Base-by-base conservation (phyloP, 2,113 vertebrate genomes). In the Spheniscus mendiculus region DNA sequence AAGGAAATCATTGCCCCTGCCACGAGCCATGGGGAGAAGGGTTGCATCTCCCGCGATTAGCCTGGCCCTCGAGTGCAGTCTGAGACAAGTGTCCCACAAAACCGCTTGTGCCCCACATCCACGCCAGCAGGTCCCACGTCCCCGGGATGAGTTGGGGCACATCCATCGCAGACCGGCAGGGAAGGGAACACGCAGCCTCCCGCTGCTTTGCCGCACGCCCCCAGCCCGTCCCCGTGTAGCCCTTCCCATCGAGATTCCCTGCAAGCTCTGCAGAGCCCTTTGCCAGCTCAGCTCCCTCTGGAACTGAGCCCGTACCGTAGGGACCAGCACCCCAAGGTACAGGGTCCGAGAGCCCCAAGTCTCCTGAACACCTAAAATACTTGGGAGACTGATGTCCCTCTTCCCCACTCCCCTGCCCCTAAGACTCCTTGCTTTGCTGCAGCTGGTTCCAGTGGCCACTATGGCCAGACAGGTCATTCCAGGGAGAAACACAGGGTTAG, bases 31-130 rank as follows among this genome's bases (percentile, higher is more conserved):
- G 55, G 49, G 83, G 61, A 70, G 7, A 11, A 32, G 65, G 70
- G 72, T 10, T 15, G 5, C 34, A 5, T 3, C 30, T 38, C 34
- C 83, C 3, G 0, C 0, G 1, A 4, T 34, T 23, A 30, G 38
- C 53, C 59, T 2, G 2, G 49, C 16, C 61, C 69, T 34, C 1
- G 2, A 13, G 38, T 12, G 23, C 45, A 12, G 12, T 47, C 5
- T n/a, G 67, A 42, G 82, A 77, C 2, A 0, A 25, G 6, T 0
- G 13, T 70, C 80, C 71, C 56, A 18, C 19, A 10, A 10, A 23
- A 10, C 11, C 1, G 4, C 66, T 19, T 0, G 0, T 15, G 26
- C 11, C 44, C 55, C 58, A 16, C 0, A 0, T 8, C 61, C n/a
- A 2, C 22, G 1, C 9, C 72, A 42, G 62, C 45, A 29, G 27